phyloP scores from a whole-genome alignment of 2,888 invertebrate genomes.

The Drosophila falleni region DNA sequence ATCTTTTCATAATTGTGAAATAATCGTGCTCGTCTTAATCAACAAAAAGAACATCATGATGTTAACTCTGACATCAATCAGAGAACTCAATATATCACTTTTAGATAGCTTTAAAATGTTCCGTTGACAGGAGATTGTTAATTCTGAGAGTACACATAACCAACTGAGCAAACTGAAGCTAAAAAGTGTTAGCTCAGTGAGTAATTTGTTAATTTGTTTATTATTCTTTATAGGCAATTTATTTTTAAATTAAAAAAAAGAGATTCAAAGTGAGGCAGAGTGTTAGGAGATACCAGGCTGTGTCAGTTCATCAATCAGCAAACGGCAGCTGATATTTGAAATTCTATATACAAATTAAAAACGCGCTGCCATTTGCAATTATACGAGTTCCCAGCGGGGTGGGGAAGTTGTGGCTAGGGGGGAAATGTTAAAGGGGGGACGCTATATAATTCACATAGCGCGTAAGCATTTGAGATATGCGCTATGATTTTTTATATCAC shows the following conservation, averaged over 20 bases:
- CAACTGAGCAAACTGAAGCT: conserved; percentile 25
- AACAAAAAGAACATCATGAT: conserved; percentile 37
- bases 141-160: conserved; percentile 26
- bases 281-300: conserved; percentile 21
- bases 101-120: conserved; percentile 23
- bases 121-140: conserved; percentile 36
- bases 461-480: conserved; percentile 71
- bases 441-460: conserved; percentile 54
- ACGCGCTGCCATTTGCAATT: conserved; percentile 60
- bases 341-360: conserved; percentile 74
- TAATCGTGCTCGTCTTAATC: conserved; percentile 47
- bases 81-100: conserved; percentile 39
- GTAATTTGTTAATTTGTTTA: conserved; percentile 48
- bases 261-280: conserved; percentile 22
- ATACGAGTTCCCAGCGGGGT: conserved; percentile 32
- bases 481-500: conserved; percentile 72
- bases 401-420: background rate
- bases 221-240: conserved; percentile 69
- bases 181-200: conserved; percentile 26
- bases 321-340: conserved; percentile 53
- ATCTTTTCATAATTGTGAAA: conserved; percentile 28
- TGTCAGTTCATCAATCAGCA: conserved; percentile 61
- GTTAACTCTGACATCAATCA: conserved; percentile 47
- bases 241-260: conserved; percentile 57
- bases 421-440: background rate